Conservation (phyloP, 2,113 vertebrate species). For the Raja brachyura region DNA sequence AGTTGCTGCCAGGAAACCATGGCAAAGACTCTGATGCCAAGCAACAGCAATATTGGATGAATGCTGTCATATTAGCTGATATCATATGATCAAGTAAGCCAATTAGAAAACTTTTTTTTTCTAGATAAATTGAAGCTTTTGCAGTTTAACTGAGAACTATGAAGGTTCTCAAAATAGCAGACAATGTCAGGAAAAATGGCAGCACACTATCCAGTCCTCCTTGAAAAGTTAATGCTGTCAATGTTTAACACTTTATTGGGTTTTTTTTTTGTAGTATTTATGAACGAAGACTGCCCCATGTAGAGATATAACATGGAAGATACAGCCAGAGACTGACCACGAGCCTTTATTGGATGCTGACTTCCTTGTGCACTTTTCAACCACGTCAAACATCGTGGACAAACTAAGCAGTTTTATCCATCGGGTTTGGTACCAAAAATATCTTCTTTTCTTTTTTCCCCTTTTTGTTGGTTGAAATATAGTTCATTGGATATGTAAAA, state of each 20-base stretch:
- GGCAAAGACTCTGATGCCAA: too few relatives aligned
- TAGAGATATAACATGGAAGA: slow-evolving; percentile 44
- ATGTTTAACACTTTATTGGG: slow-evolving; percentile 70
- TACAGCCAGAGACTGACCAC: slow-evolving; percentile 56
- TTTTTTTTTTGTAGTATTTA: slow-evolving; percentile 34
- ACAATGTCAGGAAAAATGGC: not conserved
- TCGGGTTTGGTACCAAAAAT: slow-evolving; percentile 43
- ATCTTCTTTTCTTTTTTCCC: slow-evolving; percentile 37
- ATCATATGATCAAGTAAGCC: not conserved
- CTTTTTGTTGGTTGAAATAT: slow-evolving; percentile 12
- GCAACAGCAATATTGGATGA: not conserved
- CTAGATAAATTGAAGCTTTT: not conserved
- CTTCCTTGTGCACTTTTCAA: slow-evolving; percentile 18
- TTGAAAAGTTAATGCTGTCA: not conserved
- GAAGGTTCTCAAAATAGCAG: not conserved
- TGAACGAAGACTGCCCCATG: slow-evolving; percentile 44
- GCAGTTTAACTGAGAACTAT: not conserved
- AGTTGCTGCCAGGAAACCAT: not conserved
- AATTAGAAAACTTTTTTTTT: not conserved
- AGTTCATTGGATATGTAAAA: slow-evolving; percentile 45
- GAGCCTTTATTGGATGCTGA: slow-evolving; percentile 52
- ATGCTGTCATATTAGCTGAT: not conserved
- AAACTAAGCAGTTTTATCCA: slow-evolving; percentile 43
- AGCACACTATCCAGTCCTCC: too few relatives aligned
- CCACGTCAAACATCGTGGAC: slow-evolving; percentile 44